A percentile compares a stretch with the other conserved stretches of the same genome.
phyloP scores from a whole-genome alignment of 2,113 vertebrate genomes.

The Tautogolabrus adspersus region DNA sequence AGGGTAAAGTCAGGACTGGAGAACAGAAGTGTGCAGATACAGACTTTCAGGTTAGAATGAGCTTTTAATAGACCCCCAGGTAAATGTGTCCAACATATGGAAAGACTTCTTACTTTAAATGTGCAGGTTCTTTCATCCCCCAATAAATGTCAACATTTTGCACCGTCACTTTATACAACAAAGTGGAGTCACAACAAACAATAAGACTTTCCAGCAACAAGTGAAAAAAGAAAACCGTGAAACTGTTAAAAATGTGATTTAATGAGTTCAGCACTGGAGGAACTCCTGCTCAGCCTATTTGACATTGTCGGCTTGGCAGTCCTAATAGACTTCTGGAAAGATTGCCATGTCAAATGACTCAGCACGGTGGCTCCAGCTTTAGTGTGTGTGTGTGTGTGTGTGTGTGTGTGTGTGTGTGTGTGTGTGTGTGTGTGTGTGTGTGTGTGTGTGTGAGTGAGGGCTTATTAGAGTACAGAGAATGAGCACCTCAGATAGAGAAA shows the following conservation, averaged over 20 bases:
- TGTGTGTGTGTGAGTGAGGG: not conserved
- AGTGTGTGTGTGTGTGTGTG: slow-evolving; percentile 14
- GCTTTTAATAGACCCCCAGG: too few species aligned
- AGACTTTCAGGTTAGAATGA: not conserved
- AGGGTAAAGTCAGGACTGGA: not conserved
- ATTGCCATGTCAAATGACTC: slow-evolving; percentile 63
- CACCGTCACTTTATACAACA: not conserved
- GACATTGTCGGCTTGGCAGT: slow-evolving; percentile 62
- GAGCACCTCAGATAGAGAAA: slow-evolving; percentile 26
- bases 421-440: slow-evolving; percentile 1
- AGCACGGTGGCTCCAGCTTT: slow-evolving; percentile 45
- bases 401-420: too few species aligned
- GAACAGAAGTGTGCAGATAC: not conserved
- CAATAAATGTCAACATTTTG: not conserved
- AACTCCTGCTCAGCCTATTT: slow-evolving; percentile 27
- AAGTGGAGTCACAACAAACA: not conserved
- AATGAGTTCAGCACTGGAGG: slow-evolving; percentile 16
- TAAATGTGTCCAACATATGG: too few species aligned
- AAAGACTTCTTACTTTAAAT: too few species aligned
- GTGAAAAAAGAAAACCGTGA: not conserved
- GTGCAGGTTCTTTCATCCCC: too few species aligned
- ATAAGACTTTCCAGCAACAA: not conserved
- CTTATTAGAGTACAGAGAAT: slow-evolving; percentile 53
- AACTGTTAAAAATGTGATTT: slow-evolving; percentile 23
- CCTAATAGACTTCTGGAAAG: slow-evolving; percentile 50